Evolutionary conservation across 1,140 invertebrate species (phyloP), one percentile per base, ranked within the genome.

Genomic region (Aricia agestis): DNA sequence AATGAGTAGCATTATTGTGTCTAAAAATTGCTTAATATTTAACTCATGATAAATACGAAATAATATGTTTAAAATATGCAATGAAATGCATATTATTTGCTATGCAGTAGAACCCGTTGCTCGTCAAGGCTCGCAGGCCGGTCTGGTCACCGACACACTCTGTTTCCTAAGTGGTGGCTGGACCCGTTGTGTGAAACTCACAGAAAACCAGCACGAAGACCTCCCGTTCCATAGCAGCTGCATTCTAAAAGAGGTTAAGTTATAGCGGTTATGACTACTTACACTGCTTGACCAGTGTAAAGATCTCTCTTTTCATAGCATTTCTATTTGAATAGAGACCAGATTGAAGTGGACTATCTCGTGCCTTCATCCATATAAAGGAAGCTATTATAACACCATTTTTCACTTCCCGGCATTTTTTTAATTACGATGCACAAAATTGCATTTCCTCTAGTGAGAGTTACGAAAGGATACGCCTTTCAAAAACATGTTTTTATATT

Each of bases 131-230:
- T 79, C 73, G 72, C 68, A 75, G 72, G 67, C 74, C 57, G 71
- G 78, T 76, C 75, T 76, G 77, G 75, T 73, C 78, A 79, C 81
- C 76, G 84, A 82, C 80, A 85, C 84, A 84, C 73, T 86, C 84
- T 86, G 84, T 80, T 86, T 86, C 69, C 67, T 71, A 63, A 67
- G 36, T 45, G n/a, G 32, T 67, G 36, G 66, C 73, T 66, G 69
- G 45, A 71, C 71, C 72, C 73, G 74, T 76, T 75, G 74, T 75
- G 73, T 72, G 76, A 78, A 76, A 74, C 72, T 74, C 70, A 59
- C 13, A 59, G 58, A 17, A 15, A 52, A 52, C 45, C 45, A 52
- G 45, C 45, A 52, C 13, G 13, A 52, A 52, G 45, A 52, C 45
- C 45, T 15, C 45, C 13, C 45, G 13, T 11, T 52, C 11, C 45